Evolutionary conservation across 2,113 vertebrate species (phyloP).

Genomic region (Capreolus pygargus): DNA sequence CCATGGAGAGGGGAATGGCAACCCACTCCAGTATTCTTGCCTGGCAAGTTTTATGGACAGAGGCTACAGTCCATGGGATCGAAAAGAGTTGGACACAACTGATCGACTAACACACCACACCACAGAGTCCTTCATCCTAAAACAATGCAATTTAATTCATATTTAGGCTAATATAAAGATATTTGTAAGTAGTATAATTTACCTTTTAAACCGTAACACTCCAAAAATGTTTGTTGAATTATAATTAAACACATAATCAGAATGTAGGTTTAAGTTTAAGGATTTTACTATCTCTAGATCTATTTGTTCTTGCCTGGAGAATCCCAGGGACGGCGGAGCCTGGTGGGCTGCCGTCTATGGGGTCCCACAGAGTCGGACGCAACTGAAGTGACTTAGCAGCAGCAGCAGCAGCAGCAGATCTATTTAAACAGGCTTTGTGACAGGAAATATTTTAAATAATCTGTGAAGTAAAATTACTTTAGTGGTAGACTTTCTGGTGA

Average conservation of each 20-base stretch:
- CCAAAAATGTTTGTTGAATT: not conserved
- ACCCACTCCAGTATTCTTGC: not conserved
- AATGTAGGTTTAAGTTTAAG: not conserved
- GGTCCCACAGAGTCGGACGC: too few species aligned
- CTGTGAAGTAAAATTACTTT: not conserved
- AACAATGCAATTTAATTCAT: not conserved
- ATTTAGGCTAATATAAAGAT: not conserved
- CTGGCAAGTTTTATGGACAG: not conserved
- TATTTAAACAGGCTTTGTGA: not conserved
- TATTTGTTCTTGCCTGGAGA: not conserved
- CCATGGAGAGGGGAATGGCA: not conserved
- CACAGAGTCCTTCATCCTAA: not conserved
- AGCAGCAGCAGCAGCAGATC: not conserved
- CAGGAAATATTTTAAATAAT: constrained; percentile 19
- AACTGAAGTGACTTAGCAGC: too few species aligned
- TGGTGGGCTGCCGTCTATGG: too few species aligned
- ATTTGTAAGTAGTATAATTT: not conserved
- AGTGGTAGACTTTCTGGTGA: constrained; percentile 14
- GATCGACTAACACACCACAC: not conserved
- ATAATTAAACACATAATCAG: not conserved
- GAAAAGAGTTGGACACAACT: not conserved
- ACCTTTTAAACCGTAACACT: not conserved
- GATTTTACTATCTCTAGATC: constrained; percentile 6
- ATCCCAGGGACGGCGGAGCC: too few species aligned
- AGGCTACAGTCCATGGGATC: not conserved